These are phyloP conservation scores for Plebejus anna DNA, from an alignment of 2,888 invertebrate genomes.

Conservation along the genomic window DNA sequence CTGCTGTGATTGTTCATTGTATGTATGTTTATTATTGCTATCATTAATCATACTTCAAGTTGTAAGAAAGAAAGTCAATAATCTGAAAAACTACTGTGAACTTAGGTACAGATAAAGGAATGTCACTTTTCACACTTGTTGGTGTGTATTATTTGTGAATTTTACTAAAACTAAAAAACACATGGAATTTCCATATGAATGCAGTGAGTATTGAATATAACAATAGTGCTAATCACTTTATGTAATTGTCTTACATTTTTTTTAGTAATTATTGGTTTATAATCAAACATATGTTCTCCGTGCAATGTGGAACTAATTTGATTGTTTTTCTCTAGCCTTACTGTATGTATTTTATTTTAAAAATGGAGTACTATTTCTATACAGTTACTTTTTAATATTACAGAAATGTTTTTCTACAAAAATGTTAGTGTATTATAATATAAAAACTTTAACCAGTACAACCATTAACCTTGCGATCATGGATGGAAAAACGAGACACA, in stretches of 20 bases:
- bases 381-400: background rate
- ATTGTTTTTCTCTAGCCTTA: background rate
- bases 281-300: background rate
- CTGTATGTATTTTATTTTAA: background rate
- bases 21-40: slow-evolving; percentile 42
- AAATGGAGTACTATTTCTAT: background rate
- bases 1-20: slow-evolving; percentile 40
- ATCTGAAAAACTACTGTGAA: slow-evolving; percentile 53
- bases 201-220: slow-evolving; percentile 51
- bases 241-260: background rate
- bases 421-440: background rate
- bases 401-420: background rate
- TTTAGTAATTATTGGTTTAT: background rate
- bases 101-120: slow-evolving; percentile 52
- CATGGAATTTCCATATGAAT: slow-evolving; percentile 61
- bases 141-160: slow-evolving; percentile 39
- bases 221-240: background rate
- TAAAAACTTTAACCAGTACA: background rate
- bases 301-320: slow-evolving; percentile 17
- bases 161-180: slow-evolving; percentile 37
- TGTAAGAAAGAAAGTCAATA: slow-evolving; percentile 45
- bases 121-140: slow-evolving; percentile 52
- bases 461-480: background rate
- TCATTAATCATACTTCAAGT: slow-evolving; percentile 54
- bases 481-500: too few relatives aligned